Evolutionary conservation across 2,888 invertebrate species (phyloP), one percentile per base, ranked within the genome.

Genomic region (Drosophila incognita): DNA sequence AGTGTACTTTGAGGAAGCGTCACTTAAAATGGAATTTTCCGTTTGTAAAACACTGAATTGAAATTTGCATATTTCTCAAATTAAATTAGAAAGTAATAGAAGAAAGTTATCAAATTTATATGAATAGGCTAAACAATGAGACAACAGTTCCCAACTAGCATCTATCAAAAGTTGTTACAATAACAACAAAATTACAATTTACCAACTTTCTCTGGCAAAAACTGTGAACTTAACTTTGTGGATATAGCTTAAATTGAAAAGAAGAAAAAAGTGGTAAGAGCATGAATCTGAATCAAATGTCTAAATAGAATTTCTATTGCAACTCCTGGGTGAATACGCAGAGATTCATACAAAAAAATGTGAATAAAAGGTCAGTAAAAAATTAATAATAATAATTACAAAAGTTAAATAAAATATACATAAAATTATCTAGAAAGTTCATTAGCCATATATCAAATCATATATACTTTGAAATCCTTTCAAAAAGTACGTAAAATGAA

Each of bases 11-110:
- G 24, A 61, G 72, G 53, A 77, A 78, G 62, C 62, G 78, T 66
- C 73, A 54, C 18, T 53, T 59, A 46, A 71, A 72, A 77, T 75
- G 48, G 77, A 53, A 61, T 75, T 75, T 76, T 75, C 56, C 73
- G 52, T 68, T 68, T 40, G 48, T 40, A 58, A 65, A 54, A 38
- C 35, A 73, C 52, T 64, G 31, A 64, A 49, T 15, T 21, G 5
- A 68, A 68, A 68, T 68, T 68, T 68, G 48, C 69, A 68, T 68
- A 69, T 69, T 69, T 59, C 33, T 29, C 42, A 46, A 54, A 69
- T 54, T 27, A 24, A 69, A 68, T 57, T 57, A 69, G 40, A 56
- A 69, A 57, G 69, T 57, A 49, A 27, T 38, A 31, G 29, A 13
- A 15, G 15, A 18, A 54, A 54, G n/a, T 29, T 29, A 29, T 38